Evolutionary conservation across 2,888 invertebrate species (phyloP), one percentile per base, ranked within the genome.

Genomic region (Trissoscelio sp.): DNA sequence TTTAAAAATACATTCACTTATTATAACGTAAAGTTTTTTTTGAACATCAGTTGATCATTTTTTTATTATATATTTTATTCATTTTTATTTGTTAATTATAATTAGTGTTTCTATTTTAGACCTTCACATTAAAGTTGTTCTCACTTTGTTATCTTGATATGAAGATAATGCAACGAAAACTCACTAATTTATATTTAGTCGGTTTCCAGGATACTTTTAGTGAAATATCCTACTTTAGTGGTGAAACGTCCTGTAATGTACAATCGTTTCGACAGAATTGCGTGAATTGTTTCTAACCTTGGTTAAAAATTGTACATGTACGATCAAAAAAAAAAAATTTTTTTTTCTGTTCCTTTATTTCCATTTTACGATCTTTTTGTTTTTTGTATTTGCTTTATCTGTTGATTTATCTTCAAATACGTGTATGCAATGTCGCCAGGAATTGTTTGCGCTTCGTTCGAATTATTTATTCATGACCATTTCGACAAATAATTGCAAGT

Each of bases 221-320:
- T 11, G 58, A 66, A 64, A 66, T 58, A 75, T 75, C 74, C 74
- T 66, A 66, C 20, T 44, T 57, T 2, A 12, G 14, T 64, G 74
- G 64, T 37, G 74, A 74, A 74, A 74, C 74, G 64, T 64, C 55
- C 74, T 64, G 64, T 37, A 24, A 12, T 12, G 18, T 18, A 28
- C 31, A 46, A 57, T 22, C 37, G 37, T 73, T 73, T 62, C 73
- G 53, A 62, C 62, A 73, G 64, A 44, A 31, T 20, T 46, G 64
- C 55, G 55, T 44, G 42, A 73, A 74, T 53, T 22, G 73, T 37
- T 74, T 74, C 64, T 55, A 74, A 14, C 73, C 73, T 74, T 64
- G 64, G 53, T 31, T 55, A n/a, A 11, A 34, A 20, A 22, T 44
- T 62, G 51, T 62, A 53, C 48, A 48, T 24, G 37, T 24, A 24